Percentiles rank a stretch among this genome's conserved stretches.
phyloP scores from a whole-genome alignment of 2,888 invertebrate species.

The Philaethria dido region DNA sequence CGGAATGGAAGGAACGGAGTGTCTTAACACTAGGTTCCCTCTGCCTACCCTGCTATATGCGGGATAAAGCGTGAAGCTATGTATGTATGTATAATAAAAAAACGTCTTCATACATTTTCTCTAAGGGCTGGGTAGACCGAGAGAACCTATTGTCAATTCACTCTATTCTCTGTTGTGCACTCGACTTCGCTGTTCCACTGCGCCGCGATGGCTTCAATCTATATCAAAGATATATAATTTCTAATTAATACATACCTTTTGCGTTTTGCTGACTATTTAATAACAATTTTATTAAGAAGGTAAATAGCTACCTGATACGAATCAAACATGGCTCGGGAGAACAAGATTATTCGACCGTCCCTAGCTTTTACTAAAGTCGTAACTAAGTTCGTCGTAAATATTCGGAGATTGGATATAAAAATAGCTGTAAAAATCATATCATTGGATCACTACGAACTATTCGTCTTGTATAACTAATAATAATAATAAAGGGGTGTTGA shows the following conservation, averaged over 20 bases:
- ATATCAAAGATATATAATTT: too few relatives aligned
- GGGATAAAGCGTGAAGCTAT: too few relatives aligned
- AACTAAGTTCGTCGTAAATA: constrained; percentile 50
- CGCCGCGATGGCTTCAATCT: too few relatives aligned
- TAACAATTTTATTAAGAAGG: neutral
- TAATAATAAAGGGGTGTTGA: constrained; percentile 14
- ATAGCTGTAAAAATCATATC: constrained; percentile 46
- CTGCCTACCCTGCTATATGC: too few relatives aligned
- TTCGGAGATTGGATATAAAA: constrained; percentile 51
- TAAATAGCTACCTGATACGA: constrained; percentile 17
- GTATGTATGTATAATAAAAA: too few relatives aligned
- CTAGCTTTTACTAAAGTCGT: constrained; percentile 44
- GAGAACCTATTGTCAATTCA: too few relatives aligned
- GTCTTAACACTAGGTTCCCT: too few relatives aligned
- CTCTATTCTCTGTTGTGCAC: too few relatives aligned
- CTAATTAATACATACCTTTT: neutral
- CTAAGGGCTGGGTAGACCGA: too few relatives aligned
- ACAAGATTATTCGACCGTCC: constrained; percentile 29
- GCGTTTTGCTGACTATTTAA: neutral
- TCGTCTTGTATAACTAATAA: constrained; percentile 30
- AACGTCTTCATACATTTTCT: too few relatives aligned
- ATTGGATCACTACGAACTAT: constrained; percentile 36
- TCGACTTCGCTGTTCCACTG: too few relatives aligned
- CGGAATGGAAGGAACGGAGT: too few relatives aligned
- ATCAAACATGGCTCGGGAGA: constrained; percentile 7